Evolutionary conservation across 2,113 vertebrate genomes (phyloP), one percentile per base, ranked within the genome.

Genomic region (Gobius niger): DNA sequence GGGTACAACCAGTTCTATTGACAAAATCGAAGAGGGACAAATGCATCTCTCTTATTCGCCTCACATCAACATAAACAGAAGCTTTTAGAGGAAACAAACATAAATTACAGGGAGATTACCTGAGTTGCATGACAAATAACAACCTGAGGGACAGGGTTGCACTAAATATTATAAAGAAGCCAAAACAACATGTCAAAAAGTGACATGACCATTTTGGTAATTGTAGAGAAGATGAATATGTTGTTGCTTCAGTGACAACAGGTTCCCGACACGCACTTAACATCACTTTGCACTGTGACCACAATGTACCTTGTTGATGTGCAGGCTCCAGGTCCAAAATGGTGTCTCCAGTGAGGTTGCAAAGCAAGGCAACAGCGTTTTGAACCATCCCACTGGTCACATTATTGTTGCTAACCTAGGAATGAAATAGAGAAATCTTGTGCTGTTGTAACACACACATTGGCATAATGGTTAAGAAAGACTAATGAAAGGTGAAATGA

Each of bases 361-460:
- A 85, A 57, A 90, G 63, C 70, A 90, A 72, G 49, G 79, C 81
- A 0, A 90, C 64, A n/a, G 84, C 84, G 18, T 80, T 86, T 70
- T 89, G 87, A 59, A 86, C 51, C 10, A 82, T 44, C 50, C 79
- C 77, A 54, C 72, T 78, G 68, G 44, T 70, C 18, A 79, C 70
- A 44, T 68, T 59, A 49, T 51, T 34, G 4, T 66, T 70, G 70
- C 77, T 76, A 7, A 70, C 70, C 88, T 88, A 44, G 14, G 78
- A 42, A 72, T 18, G 67, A 8, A 3, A 54, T 41, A 9, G 24
- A 72, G 16, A 68, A 13, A 57, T 14, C 4, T 10, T 56, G 53
- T 34, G 53, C 5, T 56, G 6, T 9, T 56, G 7, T 52, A 19
- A 5, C 15, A 4, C 14, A 49, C 47, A 49, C 3, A 4, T 34